Evolutionary conservation across 2,113 vertebrate genomes (phyloP), one percentile per base, ranked within the genome.

Genomic region (Spermophilus dauricus): DNA sequence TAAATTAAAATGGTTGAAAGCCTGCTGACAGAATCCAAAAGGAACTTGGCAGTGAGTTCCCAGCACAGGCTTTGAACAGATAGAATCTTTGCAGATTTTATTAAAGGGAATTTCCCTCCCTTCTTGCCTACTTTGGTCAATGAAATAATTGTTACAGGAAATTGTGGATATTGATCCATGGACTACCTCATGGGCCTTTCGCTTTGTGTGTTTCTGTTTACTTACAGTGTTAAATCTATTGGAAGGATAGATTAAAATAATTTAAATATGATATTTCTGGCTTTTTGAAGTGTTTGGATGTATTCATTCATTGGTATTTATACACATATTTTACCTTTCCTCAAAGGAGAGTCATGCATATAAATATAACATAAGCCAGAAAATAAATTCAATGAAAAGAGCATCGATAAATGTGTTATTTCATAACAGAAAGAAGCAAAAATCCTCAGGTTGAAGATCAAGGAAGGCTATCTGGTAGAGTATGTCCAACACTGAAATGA

Each of bases 1-100:
- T 73, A 94, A 97, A 94, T 97, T 95, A 96, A 96, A 98, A 95
- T 97, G 92, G 94, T 94, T 97, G 90, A 96, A 95, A 95, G 20
- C 90, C 67, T 94, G 84, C 85, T 97, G 94, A 95, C 61, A 87
- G 96, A 97, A 96, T 97, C 72, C 67, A 92, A 97, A 96, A 98
- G 65, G 73, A 97, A 86, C 65, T 97, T 98, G 97, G 95, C 97
- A 97, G n/a, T 86, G 87, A 67, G 18, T 89, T 95, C 39, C 45
- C 82, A 94, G 69, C 76, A 80, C 72, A 91, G 70, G 53, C 16
- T 90, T 86, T 92, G 76, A 96, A 89, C 16, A 96, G 81, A 96
- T 69, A 95, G 32, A 69, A 89, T 95, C 72, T 95, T 97, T 95
- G 65, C 65, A 95, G 96, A 96, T 97, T 97, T 98, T 97, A 95